Percentiles rank a stretch among this genome's conserved stretches.
Evolutionary conservation across 2,113 vertebrate genomes (phyloP).

Genomic region (Callaeas wilsoni): DNA sequence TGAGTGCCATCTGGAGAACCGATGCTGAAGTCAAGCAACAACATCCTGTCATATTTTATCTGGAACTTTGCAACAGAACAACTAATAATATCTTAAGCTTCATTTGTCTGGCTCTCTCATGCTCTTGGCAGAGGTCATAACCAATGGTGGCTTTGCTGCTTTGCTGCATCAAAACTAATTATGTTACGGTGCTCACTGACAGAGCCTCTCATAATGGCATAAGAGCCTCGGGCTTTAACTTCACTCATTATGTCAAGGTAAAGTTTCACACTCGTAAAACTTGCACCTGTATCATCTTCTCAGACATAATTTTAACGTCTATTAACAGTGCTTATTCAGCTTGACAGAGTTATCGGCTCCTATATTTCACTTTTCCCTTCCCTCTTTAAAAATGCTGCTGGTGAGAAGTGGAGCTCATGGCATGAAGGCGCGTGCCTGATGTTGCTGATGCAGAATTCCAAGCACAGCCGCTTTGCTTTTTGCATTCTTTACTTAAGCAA

Average conservation of each 20-base stretch:
- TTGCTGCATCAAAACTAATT: conserved; percentile 79
- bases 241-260: conserved; percentile 55
- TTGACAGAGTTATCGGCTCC: not conserved
- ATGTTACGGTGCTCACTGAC: conserved; percentile 71
- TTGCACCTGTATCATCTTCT: conserved; percentile 18
- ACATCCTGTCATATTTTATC: conserved; percentile 73
- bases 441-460: not conserved
- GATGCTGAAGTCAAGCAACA: conserved; percentile 58
- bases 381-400: not conserved
- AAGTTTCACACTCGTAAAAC: conserved; percentile 37
- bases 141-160: conserved; percentile 75
- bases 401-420: not conserved
- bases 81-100: conserved; percentile 74
- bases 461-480: not conserved
- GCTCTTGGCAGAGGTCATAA: conserved; percentile 78
- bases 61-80: conserved; percentile 68
- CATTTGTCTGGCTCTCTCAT: conserved; percentile 69
- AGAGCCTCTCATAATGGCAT: conserved; percentile 58
- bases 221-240: conserved; percentile 56
- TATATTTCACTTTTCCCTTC: not conserved
- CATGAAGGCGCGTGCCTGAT: fast-evolving
- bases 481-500: not conserved
- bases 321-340: not conserved
- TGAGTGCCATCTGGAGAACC: conserved; percentile 77
- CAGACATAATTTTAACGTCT: not conserved